Evolutionary conservation across 2,113 vertebrate species (phyloP).

Genomic region (Callionymus lyra): DNA sequence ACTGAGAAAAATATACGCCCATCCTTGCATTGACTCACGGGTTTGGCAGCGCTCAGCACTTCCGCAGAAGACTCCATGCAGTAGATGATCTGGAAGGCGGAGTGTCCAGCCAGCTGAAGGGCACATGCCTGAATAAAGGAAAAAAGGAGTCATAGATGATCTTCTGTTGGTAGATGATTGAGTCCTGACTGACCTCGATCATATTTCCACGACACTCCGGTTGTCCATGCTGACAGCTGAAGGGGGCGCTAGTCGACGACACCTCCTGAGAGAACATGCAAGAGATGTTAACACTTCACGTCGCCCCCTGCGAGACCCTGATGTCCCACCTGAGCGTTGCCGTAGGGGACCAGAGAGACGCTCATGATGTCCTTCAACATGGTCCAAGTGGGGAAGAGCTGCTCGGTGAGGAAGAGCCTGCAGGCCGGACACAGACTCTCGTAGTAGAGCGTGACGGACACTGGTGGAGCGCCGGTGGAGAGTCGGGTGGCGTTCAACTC

Average conservation of each 20-base stretch:
- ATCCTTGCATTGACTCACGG: constrained; percentile 52
- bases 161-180: not conserved
- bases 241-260: constrained; percentile 52
- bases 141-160: not conserved
- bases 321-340: constrained; percentile 77
- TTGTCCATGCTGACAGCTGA: constrained; percentile 77
- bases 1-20: not conserved
- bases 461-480: constrained; percentile 7
- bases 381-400: constrained; percentile 80
- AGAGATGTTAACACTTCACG: no score
- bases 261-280: constrained; percentile 52
- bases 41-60: constrained; percentile 56
- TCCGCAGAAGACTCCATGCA: constrained; percentile 75
- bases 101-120: constrained; percentile 45
- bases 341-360: constrained; percentile 80
- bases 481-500: constrained; percentile 34
- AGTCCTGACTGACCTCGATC: constrained; percentile 67
- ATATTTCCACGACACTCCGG: constrained; percentile 76
- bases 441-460: constrained; percentile 75
- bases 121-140: constrained; percentile 70
- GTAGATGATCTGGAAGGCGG: constrained; percentile 61
- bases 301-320: no score
- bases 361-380: constrained; percentile 70
- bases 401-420: constrained; percentile 60
- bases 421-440: constrained; percentile 77